phyloP scores from a whole-genome alignment of 2,888 invertebrate species.

The Drymonia ruficornis region DNA sequence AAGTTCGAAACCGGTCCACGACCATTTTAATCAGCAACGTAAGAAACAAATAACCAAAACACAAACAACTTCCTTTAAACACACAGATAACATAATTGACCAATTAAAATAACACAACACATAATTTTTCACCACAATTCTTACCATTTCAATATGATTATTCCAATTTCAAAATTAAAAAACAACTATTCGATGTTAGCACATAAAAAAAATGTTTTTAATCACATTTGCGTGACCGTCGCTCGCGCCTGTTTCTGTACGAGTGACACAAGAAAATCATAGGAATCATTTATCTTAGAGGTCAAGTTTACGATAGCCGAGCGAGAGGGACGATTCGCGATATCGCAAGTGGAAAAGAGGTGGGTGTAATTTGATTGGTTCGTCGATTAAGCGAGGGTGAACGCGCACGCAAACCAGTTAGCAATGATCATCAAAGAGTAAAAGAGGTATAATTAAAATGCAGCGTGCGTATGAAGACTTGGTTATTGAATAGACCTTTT shows the following conservation, averaged over 20 bases:
- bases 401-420: constrained; percentile 5
- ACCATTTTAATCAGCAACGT: constrained; percentile 41
- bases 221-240: constrained; percentile 46
- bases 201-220: constrained; percentile 40
- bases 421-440: constrained; percentile 7
- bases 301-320: constrained; percentile 73
- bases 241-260: constrained; percentile 44
- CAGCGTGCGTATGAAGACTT: background rate
- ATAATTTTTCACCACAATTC: constrained; percentile 28
- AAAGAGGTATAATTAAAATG: constrained; percentile 9
- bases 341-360: constrained; percentile 41
- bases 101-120: constrained; percentile 31
- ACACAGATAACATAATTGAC: constrained; percentile 26
- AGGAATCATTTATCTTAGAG: constrained; percentile 56
- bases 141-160: constrained; percentile 46
- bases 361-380: constrained; percentile 31
- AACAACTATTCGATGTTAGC: constrained; percentile 43
- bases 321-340: constrained; percentile 40
- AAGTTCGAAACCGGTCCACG: constrained; percentile 34
- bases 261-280: constrained; percentile 63
- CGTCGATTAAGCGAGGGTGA: constrained; percentile 31
- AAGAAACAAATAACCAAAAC: constrained; percentile 33
- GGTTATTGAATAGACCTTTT: too few species aligned
- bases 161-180: constrained; percentile 35
- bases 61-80: constrained; percentile 38